These are phyloP conservation scores for Masticophis lateralis DNA, from an alignment of 2,797 vertebrate species.

Conservation along the genomic window DNA sequence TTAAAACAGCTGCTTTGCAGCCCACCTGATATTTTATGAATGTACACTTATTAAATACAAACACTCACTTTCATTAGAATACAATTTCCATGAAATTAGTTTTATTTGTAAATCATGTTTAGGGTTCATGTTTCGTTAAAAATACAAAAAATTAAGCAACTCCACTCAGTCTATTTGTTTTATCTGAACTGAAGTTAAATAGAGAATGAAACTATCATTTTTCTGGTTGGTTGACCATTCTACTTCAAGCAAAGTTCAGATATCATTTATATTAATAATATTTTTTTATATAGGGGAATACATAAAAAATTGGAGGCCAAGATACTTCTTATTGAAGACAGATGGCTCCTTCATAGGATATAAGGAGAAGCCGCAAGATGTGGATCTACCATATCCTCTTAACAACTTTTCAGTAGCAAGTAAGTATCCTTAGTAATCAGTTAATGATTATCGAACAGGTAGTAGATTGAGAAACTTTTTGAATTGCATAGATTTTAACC, in stretches of 20 bases:
- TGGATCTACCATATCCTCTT: constrained; percentile 94
- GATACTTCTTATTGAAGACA: constrained; percentile 96
- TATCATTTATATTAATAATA: constrained; percentile 59
- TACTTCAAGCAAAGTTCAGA: constrained; percentile 30
- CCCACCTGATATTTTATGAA: neutral
- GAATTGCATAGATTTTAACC: neutral
- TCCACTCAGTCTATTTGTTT: neutral
- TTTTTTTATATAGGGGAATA: constrained; percentile 87
- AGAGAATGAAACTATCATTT: neutral
- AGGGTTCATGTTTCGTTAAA: constrained; percentile 36
- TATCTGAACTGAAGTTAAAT: neutral
- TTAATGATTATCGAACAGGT: neutral
- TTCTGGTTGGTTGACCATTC: neutral
- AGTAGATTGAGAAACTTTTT: neutral
- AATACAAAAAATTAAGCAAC: constrained; percentile 42
- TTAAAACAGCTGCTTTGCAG: neutral
- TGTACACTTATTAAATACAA: neutral
- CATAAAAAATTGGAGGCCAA: constrained; percentile 98
- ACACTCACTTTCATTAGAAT: neutral
- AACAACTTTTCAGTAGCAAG: constrained; percentile 99
- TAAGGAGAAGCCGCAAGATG: constrained; percentile 97
- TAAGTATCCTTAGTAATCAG: constrained; percentile 74
- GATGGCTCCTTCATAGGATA: constrained; percentile 98
- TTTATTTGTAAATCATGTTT: constrained; percentile 9
- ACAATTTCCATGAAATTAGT: neutral